A percentile compares a stretch with the other conserved stretches of the same genome.
Conservation (phyloP, 2,797 vertebrate species). For the Allobates femoralis region DNA sequence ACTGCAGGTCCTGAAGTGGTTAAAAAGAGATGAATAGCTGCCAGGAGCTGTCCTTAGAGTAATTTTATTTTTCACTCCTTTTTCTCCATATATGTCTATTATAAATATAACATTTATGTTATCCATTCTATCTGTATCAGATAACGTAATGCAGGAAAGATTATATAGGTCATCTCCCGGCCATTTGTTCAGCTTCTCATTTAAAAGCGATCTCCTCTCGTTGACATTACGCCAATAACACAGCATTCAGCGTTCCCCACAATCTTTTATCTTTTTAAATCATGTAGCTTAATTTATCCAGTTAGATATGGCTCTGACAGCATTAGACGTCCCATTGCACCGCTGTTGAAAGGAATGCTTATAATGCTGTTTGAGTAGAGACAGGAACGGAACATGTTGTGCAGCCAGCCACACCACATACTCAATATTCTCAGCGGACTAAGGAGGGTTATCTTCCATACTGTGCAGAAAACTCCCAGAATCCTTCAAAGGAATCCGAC, state of each 20-base stretch:
- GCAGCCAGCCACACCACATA: conserved; percentile 55
- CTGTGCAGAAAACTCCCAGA: conserved; percentile 65
- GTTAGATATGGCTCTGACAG: conserved; percentile 41
- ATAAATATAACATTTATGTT: background rate
- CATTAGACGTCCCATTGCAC: conserved; percentile 38
- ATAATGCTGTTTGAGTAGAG: conserved; percentile 50
- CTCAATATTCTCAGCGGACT: conserved; percentile 54
- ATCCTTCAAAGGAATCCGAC: conserved; percentile 42
- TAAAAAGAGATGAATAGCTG: background rate
- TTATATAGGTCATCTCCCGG: background rate
- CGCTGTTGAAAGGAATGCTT: conserved; percentile 56
- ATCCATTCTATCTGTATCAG: background rate
- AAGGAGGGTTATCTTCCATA: conserved; percentile 23
- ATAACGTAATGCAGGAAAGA: background rate
- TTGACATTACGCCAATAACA: conserved; percentile 24
- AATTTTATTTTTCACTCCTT: background rate
- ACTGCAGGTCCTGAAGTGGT: background rate
- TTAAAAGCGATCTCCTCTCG: conserved; percentile 4
- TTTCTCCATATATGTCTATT: background rate
- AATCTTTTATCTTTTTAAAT: conserved; percentile 27
- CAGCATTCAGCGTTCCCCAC: conserved; percentile 5
- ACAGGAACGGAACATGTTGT: conserved; percentile 31
- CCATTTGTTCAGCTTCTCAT: conserved; percentile 21
- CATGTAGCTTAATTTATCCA: conserved; percentile 45
- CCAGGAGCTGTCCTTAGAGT: background rate